Conservation (phyloP, 2,888 invertebrate genomes). For the Polyommatus icarus region DNA sequence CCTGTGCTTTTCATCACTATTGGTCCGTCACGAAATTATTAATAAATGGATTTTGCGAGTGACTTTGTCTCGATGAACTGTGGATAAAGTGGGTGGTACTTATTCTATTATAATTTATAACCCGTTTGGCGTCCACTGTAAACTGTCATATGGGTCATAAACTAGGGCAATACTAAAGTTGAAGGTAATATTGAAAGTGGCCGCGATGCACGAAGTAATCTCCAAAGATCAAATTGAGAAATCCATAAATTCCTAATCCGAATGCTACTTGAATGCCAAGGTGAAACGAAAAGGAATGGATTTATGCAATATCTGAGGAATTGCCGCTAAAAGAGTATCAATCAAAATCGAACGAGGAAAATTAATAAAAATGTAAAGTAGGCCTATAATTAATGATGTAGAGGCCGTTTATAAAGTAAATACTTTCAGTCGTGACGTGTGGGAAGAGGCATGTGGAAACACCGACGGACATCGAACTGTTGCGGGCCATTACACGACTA, state of each 20-base stretch:
- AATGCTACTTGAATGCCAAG: neutral
- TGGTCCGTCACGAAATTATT: neutral
- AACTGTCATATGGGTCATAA: neutral
- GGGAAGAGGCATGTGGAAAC: constrained; percentile 9
- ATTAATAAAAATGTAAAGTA: neutral
- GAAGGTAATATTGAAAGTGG: neutral
- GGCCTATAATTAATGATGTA: neutral
- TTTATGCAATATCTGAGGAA: neutral
- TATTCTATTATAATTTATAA: neutral
- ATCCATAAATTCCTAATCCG: neutral
- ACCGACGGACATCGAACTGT: constrained; percentile 17
- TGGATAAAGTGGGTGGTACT: too few relatives aligned
- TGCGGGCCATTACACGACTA: neutral
- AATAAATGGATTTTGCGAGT: neutral
- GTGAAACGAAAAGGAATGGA: neutral
- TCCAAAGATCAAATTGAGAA: neutral
- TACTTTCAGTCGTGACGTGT: constrained; percentile 7
- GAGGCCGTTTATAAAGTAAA: neutral
- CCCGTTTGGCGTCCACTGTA: neutral
- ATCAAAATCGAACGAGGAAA: neutral
- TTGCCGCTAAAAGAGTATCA: neutral
- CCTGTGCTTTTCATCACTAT: too few relatives aligned
- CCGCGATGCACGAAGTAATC: neutral
- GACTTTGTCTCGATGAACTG: neutral
- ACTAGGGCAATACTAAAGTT: neutral